Percentiles rank a stretch among this genome's conserved stretches.
Evolutionary conservation across 1,140 invertebrate species (phyloP).

Genomic region (Apis cerana): DNA sequence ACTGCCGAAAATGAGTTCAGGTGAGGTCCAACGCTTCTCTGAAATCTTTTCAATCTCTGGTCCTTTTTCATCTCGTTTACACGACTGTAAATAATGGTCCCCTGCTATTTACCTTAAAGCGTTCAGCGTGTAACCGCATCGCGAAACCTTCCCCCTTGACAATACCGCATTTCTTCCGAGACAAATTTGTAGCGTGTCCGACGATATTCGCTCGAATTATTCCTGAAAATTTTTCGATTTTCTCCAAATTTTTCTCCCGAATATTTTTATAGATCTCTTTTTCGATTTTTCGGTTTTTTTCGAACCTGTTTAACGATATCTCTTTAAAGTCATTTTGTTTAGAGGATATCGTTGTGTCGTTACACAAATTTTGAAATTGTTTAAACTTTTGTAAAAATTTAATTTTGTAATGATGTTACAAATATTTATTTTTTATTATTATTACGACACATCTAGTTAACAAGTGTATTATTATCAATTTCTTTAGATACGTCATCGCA

Average conservation of each 20-base stretch:
- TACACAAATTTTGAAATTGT: too few species aligned
- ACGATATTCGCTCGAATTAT: neutral
- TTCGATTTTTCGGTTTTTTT: too few species aligned
- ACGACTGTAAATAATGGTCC: slow-evolving; percentile 1
- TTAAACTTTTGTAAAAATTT: too few species aligned
- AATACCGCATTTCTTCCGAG: neutral
- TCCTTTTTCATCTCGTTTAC: slow-evolving; percentile 3
- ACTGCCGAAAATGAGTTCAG: neutral
- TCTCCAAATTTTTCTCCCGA: too few species aligned
- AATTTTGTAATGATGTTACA: too few species aligned
- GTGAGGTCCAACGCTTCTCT: neutral
- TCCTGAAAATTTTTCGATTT: neutral
- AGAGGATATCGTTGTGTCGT: too few species aligned
- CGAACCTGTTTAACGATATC: too few species aligned
- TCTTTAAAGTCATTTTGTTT: too few species aligned
- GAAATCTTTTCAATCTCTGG: neutral
- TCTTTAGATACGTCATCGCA: slow-evolving; percentile 18
- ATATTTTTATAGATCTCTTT: too few species aligned
- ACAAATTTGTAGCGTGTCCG: neutral
- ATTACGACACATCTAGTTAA: too few species aligned
- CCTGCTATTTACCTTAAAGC: neutral
- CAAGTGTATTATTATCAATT: neutral
- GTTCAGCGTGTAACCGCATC: slow-evolving; percentile 16
- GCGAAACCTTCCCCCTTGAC: neutral
- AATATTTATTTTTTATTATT: too few species aligned